These are phyloP conservation scores for Drosophila tropicalis DNA, from an alignment of 1,140 invertebrate genomes.

Conservation along the genomic window DNA sequence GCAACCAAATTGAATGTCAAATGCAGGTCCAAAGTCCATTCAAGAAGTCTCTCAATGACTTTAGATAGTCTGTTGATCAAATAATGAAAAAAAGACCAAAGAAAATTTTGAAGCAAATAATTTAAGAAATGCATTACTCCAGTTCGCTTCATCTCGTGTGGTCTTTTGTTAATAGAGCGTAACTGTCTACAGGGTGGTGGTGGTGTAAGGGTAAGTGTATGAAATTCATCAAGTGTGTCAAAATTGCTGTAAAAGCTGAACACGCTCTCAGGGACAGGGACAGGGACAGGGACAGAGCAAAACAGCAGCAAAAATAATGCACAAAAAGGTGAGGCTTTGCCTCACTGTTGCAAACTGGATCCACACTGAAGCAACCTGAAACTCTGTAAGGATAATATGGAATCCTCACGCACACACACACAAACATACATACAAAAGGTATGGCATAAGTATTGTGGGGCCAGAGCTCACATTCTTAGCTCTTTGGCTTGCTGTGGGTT, in stretches of 20 bases:
- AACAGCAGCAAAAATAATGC: conserved; percentile 10
- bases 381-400: conserved; percentile 48
- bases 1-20: background rate
- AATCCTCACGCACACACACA: conserved; percentile 24
- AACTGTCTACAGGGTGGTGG: conserved; percentile 14
- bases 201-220: conserved; percentile 48
- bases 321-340: conserved; percentile 16
- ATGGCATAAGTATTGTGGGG: conserved; percentile 5
- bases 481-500: conserved; percentile 37
- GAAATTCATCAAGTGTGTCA: conserved; percentile 73
- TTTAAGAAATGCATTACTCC: conserved; percentile 64
- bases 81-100: background rate
- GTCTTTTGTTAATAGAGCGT: conserved; percentile 42
- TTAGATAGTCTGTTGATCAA: background rate
- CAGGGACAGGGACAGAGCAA: conserved; percentile 25
- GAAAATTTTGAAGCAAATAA: conserved; percentile 35
- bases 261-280: conserved; percentile 25
- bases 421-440: conserved; percentile 31
- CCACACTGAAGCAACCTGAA: conserved; percentile 37
- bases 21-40: background rate
- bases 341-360: conserved; percentile 23
- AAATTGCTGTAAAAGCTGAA: conserved; percentile 70
- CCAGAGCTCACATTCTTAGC: conserved; percentile 6
- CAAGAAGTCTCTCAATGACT: background rate
- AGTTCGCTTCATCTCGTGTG: background rate